A percentile compares a stretch with the other conserved stretches of the same genome.
Conservation (phyloP, 2,797 vertebrate species). For the Muscicapa comitata region DNA sequence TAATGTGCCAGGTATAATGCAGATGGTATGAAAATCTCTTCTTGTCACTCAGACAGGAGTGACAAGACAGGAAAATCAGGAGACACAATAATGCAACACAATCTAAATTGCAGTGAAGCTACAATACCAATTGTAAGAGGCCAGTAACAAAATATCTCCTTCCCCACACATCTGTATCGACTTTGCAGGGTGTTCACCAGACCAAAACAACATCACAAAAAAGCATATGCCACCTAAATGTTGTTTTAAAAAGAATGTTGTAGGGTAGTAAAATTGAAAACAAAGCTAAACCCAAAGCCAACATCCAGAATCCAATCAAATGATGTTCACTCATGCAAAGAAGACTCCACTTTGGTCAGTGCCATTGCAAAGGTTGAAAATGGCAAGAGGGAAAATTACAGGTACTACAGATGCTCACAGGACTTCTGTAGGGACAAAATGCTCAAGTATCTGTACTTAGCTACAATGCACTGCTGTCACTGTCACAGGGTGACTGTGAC, state of each 20-base stretch:
- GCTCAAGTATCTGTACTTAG: neutral
- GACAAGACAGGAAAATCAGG: neutral
- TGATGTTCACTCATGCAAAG: fast-evolving
- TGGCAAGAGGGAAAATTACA: neutral
- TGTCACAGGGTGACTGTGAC: neutral
- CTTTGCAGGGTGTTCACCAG: neutral
- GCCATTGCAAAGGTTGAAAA: neutral
- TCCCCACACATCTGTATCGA: neutral
- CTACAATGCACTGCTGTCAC: neutral
- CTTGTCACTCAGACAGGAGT: no score
- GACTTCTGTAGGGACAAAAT: neutral
- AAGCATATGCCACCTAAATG: neutral
- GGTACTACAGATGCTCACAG: neutral
- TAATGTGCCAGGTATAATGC: neutral
- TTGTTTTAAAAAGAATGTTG: neutral
- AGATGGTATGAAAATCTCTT: neutral
- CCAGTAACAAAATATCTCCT: neutral
- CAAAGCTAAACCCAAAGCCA: neutral
- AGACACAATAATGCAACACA: neutral
- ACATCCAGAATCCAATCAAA: neutral
- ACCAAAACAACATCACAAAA: neutral
- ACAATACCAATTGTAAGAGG: neutral
- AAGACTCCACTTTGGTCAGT: neutral
- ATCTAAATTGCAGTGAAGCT: neutral
- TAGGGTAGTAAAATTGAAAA: neutral